These are phyloP conservation scores for Monopterus albus DNA, from an alignment of 2,113 vertebrate genomes.

Conservation along the genomic window DNA sequence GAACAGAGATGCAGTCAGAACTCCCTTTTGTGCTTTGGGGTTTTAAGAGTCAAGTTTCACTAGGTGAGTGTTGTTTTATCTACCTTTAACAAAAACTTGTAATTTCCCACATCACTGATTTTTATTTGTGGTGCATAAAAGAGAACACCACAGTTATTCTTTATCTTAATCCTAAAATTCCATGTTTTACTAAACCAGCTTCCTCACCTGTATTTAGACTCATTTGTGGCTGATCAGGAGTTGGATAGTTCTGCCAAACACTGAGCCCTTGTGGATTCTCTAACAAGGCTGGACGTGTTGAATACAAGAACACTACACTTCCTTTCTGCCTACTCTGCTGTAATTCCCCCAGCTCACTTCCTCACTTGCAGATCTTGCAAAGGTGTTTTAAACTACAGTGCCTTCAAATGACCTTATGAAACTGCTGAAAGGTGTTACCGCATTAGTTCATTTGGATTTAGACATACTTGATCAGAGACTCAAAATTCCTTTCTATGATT, in stretches of 20 bases:
- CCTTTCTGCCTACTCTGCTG: conserved; percentile 58
- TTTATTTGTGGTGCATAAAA: conserved; percentile 30
- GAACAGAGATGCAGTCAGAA: conserved; percentile 16
- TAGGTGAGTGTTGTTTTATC: conserved; percentile 36
- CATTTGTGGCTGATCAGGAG: conserved; percentile 61
- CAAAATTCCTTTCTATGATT: conserved; percentile 2
- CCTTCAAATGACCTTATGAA: conserved; percentile 1
- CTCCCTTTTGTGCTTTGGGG: conserved; percentile 52
- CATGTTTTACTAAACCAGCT: conserved; percentile 37
- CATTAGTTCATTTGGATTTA: conserved; percentile 10
- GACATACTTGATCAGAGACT: neutral
- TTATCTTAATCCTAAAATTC: conserved; percentile 48
- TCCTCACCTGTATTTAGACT: conserved; percentile 34
- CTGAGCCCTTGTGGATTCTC: conserved; percentile 66
- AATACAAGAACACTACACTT: conserved; percentile 59
- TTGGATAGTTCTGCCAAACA: conserved; percentile 63
- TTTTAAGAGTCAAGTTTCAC: conserved; percentile 57
- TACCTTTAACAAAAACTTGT: conserved; percentile 17
- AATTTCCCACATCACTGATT: conserved; percentile 40
- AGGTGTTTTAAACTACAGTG: conserved; percentile 10
- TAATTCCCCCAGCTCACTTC: conserved; percentile 61
- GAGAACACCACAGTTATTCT: conserved; percentile 45
- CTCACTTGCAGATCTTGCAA: conserved; percentile 30
- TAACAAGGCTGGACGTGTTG: conserved; percentile 73
- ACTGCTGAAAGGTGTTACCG: neutral